Base-by-base conservation (phyloP, 2,797 vertebrate species). In the Alouatta caraya region DNA sequence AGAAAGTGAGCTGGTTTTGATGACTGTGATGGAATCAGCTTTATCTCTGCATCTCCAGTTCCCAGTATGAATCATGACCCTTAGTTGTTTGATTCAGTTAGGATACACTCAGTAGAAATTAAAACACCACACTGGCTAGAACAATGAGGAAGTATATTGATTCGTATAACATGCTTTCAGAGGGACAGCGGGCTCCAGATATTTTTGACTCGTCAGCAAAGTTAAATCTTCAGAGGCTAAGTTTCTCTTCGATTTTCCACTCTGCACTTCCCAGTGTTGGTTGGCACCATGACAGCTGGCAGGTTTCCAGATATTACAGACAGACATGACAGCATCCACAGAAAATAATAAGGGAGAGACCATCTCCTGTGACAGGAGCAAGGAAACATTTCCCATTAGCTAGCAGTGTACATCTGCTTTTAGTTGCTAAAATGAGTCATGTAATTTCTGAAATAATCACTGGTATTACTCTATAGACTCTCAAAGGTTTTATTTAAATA, bases 361-460 rank as follows among this genome's bases (percentile, higher is more conserved):
- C 15, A 59, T 39, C 48, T 84, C 26, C 70, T 17, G 17, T 39
- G 70, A 84, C 61, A n/a, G 19, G 28, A 67, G 28, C 44, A 67
- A 78, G 37, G 37, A 78, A 64, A 26, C 57, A 67, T 85, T 78
- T 78, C 44, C 70, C 21, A 52, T 42, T n/a, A 67, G 81, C 57
- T 72, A 82, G 9, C 21, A 73, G 33, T 28, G 30, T 73, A 57
- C 15, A 46, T 85, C 28, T 93, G 46, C 70, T 93, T 30, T n/a
- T n/a, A 82, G 42, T 64, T 78, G 91, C 59, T 86, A 78, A 93
- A 76, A 85, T 85, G 28, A 72, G 72, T 93, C 37, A 85, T 4
- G 28, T 76, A 85, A 93, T 85, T 85, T n/a, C 82, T 85, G 55
- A 78, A 78, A 85, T 61, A 85, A 64, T 93, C 55, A 52, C n/a